These are phyloP conservation scores for Pygoscelis antarcticus DNA, from an alignment of 2,113 vertebrate species.

Conservation along the genomic window DNA sequence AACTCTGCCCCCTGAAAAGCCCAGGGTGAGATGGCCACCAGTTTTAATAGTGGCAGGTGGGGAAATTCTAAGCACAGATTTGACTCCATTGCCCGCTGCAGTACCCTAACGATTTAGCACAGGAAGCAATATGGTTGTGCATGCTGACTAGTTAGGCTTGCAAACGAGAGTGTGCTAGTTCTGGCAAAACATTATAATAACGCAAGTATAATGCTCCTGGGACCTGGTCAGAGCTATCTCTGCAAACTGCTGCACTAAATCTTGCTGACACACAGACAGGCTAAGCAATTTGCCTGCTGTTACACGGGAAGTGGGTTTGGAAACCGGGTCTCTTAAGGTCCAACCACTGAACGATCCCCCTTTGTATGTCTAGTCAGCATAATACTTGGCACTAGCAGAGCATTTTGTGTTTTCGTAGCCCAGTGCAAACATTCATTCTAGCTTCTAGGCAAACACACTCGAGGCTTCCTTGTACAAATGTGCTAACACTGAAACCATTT, in stretches of 20 bases:
- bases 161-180: not conserved
- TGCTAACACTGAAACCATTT: not conserved
- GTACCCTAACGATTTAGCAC: not conserved
- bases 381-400: not conserved
- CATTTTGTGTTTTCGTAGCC: not conserved
- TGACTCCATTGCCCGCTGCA: not conserved
- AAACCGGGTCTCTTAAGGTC: not conserved
- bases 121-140: not conserved
- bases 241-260: not conserved
- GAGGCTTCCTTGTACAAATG: not conserved
- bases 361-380: not conserved
- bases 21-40: not conserved
- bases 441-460: not conserved
- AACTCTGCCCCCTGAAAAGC: not conserved
- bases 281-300: not conserved
- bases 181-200: not conserved
- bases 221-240: not conserved
- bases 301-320: not conserved
- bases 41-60: not conserved
- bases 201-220: not conserved
- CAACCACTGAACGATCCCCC: fast-evolving
- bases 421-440: not conserved
- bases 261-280: fast-evolving
- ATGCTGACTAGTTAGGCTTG: not conserved
- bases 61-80: not conserved